Percentiles rank a stretch among this genome's conserved stretches.
Evolutionary conservation across 2,888 invertebrate genomes (phyloP).

Genomic region (Periphyllus acericola): DNA sequence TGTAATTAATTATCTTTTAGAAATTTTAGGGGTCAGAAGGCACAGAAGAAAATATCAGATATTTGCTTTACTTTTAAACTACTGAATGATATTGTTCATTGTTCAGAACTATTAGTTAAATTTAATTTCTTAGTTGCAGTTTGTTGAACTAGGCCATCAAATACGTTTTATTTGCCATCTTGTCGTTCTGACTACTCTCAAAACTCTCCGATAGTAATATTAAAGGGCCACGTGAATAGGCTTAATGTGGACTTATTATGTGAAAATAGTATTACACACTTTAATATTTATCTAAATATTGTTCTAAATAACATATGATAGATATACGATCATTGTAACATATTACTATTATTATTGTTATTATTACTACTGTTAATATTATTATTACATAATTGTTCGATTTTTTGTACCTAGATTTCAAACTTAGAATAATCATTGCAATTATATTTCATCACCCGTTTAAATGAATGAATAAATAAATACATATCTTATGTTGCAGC

Average conservation of each 20-base stretch:
- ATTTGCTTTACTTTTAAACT: constrained; percentile 1
- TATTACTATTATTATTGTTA: too few relatives aligned
- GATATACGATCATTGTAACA: too few relatives aligned
- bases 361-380: too few relatives aligned
- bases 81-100: neutral
- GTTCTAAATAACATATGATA: neutral
- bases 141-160: neutral
- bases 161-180: neutral
- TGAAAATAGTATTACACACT: neutral
- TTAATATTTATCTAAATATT: neutral
- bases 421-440: too few relatives aligned
- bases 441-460: too few relatives aligned
- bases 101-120: neutral
- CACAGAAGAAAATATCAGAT: too few relatives aligned
- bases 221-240: neutral
- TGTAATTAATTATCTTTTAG: neutral
- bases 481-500: too few relatives aligned
- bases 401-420: too few relatives aligned
- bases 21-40: neutral
- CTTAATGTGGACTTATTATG: neutral
- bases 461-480: too few relatives aligned
- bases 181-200: neutral
- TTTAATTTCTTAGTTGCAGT: neutral
- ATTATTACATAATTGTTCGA: too few relatives aligned
- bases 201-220: neutral